phyloP scores from a whole-genome alignment of 2,113 vertebrate species.

The Sceloporus tristichus region DNA sequence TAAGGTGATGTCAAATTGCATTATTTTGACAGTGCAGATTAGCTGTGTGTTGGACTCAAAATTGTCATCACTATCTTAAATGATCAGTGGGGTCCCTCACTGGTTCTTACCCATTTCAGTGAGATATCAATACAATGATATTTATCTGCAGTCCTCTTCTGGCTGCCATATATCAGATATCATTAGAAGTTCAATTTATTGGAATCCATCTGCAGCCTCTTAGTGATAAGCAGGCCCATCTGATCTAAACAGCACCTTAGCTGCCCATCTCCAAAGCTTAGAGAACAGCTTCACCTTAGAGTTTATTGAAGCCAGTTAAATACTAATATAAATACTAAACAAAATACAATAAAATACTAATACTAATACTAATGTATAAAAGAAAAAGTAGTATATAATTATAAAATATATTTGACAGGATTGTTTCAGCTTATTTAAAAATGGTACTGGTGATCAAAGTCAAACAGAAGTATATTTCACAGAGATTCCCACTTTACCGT shows the following conservation, averaged over 20 bases:
- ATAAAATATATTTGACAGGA: not conserved
- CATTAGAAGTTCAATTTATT: not conserved
- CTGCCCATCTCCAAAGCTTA: too few relatives aligned
- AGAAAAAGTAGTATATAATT: constrained; percentile 16
- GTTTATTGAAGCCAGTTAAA: constrained; percentile 1
- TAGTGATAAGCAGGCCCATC: not conserved
- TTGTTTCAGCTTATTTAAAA: constrained; percentile 23
- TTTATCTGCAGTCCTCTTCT: not conserved
- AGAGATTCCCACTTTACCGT: constrained; percentile 34
- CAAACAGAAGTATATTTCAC: constrained; percentile 18
- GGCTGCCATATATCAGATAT: not conserved
- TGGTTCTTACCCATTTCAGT: not conserved
- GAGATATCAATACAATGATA: not conserved
- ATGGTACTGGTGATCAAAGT: constrained; percentile 22
- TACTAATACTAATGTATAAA: constrained; percentile 32
- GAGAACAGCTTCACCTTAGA: not conserved
- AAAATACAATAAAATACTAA: too few relatives aligned
- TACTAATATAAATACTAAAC: too few relatives aligned
- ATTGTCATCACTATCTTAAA: too few relatives aligned
- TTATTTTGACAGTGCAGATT: too few relatives aligned
- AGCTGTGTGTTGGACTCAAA: too few relatives aligned
- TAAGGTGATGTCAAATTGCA: too few relatives aligned
- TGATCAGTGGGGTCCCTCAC: not conserved
- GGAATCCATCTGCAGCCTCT: not conserved
- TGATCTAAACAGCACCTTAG: not conserved